Base-by-base conservation (phyloP, 2,888 invertebrate species). In the Heliconius sara region DNA sequence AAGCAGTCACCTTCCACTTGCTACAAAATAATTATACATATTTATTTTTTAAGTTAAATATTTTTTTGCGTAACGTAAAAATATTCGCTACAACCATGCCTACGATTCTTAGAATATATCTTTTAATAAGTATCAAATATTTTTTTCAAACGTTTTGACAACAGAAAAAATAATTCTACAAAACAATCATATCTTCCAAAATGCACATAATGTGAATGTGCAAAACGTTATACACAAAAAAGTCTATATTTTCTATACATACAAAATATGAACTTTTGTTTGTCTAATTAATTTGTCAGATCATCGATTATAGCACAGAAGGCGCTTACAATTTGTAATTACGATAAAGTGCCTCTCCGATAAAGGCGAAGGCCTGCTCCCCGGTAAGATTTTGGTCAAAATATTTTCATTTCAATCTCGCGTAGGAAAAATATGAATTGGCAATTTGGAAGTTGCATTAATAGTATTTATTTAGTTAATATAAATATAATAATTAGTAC, bases 321-420 rank as follows among this genome's bases (percentile, higher is more conserved):
- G 19, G 39, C 19, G 63, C 65, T 47, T 10, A 63, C 65, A 75
- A 75, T 43, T 75, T 43, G 65, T 43, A 27, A 75, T 43, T 27
- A 65, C 75, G 65, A 75, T 27, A 75, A 65, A 75, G 47, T 75
- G 43, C 65, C 39, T 25, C 22, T 27, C 63, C 72, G n/a, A 13
- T 16, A n/a, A 34, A n/a, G 27, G 39, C 22, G 10, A 39, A 63
- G 22, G 75, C 43, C 25, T 65, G 39, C 34, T 63, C 39, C 25
- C 39, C 43, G 39, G 6, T 68, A 73, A 22, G 13, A 13, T 1
- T 22, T 12, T 57, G 57, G 22, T 10, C 52, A 57, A 73, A 30
- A 68, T 43, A 39, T 43, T 43, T 68, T 68, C n/a, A 67, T 67
- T 5, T 68, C 43, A 39, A 43, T 68, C 68, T 68, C 3, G 13